Evolutionary conservation across 1,140 invertebrate genomes (phyloP).

Genomic region (Stenopsyche tienmushanensis): DNA sequence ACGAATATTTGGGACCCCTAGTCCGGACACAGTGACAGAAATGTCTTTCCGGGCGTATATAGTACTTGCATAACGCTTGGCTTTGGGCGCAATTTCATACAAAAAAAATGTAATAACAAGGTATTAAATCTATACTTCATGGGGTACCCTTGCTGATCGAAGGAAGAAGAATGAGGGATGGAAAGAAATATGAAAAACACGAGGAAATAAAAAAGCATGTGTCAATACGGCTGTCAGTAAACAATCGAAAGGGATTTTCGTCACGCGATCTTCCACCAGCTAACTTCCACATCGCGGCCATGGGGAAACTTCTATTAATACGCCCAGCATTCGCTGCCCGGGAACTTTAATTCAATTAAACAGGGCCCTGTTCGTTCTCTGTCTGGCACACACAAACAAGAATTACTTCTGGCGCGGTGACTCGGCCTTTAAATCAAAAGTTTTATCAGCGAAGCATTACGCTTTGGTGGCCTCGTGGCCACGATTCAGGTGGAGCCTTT

Average conservation of each 20-base stretch:
- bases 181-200: too few relatives aligned
- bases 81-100: too few relatives aligned
- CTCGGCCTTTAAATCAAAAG: conserved; percentile 37
- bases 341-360: conserved; percentile 31
- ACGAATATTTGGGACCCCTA: too few relatives aligned
- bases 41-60: too few relatives aligned
- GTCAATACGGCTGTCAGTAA: too few relatives aligned
- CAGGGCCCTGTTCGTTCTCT: neutral
- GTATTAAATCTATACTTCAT: too few relatives aligned
- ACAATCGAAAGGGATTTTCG: neutral
- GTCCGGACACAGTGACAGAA: too few relatives aligned
- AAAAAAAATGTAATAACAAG: too few relatives aligned
- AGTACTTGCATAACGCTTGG: too few relatives aligned
- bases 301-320: conserved; percentile 4
- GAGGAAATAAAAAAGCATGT: too few relatives aligned
- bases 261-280: neutral
- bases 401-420: conserved; percentile 33
- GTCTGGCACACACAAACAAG: conserved; percentile 24
- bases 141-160: too few relatives aligned
- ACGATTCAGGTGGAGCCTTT: conserved; percentile 20
- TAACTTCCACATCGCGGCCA: neutral
- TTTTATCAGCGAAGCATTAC: conserved; percentile 22
- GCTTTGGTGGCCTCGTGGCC: conserved; percentile 8
- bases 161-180: too few relatives aligned
- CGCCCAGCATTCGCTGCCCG: neutral